Percentiles rank a stretch among this genome's conserved stretches.
phyloP scores from a whole-genome alignment of 2,113 vertebrate species.

The Probosciger aterrimus region DNA sequence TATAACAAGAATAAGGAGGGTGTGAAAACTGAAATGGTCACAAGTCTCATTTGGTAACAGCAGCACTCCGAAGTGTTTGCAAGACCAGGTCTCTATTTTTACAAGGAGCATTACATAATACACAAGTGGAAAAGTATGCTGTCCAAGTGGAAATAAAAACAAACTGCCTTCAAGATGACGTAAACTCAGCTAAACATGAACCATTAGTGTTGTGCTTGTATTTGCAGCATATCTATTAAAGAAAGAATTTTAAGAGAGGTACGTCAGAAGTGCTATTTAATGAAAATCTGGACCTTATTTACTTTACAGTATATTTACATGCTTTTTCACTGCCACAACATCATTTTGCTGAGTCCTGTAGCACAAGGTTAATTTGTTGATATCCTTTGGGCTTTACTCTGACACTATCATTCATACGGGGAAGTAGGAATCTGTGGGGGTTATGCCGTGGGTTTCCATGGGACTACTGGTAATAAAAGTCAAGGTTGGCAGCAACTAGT shows the following conservation, averaged over 20 bases:
- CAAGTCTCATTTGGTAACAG: neutral
- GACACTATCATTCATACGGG: fast-evolving
- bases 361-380: neutral
- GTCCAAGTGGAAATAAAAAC: neutral
- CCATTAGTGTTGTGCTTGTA: neutral
- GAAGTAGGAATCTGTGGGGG: fast-evolving
- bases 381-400: neutral
- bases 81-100: neutral
- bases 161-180: conserved; percentile 2
- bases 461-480: neutral
- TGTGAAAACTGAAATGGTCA: neutral
- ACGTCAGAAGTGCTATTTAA: neutral
- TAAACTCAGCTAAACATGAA: conserved; percentile 15
- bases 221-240: neutral
- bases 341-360: neutral
- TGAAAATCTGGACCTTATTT: neutral
- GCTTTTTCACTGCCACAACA: neutral
- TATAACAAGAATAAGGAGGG: neutral
- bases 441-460: neutral
- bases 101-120: neutral
- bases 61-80: neutral
- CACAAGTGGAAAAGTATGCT: conserved; percentile 3
- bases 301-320: neutral
- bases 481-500: neutral
- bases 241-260: neutral